Conservation (phyloP, 2,888 invertebrate genomes). For the Drosophila birchii region DNA sequence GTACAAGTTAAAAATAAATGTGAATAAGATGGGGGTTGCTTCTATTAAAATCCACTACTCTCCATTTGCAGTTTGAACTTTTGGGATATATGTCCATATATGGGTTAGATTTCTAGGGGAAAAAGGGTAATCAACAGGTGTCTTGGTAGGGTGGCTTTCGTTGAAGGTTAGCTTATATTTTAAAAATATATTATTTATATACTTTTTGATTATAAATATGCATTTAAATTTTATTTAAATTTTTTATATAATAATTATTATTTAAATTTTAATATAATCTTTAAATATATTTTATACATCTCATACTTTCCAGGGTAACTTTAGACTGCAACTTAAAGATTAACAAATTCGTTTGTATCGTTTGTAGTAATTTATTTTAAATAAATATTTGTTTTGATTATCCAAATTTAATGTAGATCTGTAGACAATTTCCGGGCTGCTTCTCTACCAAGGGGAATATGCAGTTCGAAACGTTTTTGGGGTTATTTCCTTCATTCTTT, state of each 20-base stretch:
- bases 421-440: slow-evolving; percentile 25
- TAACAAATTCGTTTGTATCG: no score
- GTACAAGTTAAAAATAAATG: slow-evolving; percentile 10
- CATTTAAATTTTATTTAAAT: not conserved
- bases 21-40: not conserved
- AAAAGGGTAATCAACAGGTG: not conserved
- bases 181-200: not conserved
- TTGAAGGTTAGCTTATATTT: not conserved
- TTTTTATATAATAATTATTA: no score
- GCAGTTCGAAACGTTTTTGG: slow-evolving; percentile 1
- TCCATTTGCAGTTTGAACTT: not conserved
- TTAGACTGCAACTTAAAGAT: no score
- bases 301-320: not conserved
- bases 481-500: slow-evolving; percentile 28
- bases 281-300: not conserved
- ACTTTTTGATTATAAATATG: not conserved
- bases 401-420: not conserved
- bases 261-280: not conserved
- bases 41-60: not conserved
- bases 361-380: not conserved
- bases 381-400: not conserved
- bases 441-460: slow-evolving; percentile 18
- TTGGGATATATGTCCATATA: not conserved
- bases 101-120: not conserved
- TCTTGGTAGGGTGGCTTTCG: not conserved